Evolutionary conservation across 2,888 invertebrate genomes (phyloP).

Genomic region (Chouioia cunea): DNA sequence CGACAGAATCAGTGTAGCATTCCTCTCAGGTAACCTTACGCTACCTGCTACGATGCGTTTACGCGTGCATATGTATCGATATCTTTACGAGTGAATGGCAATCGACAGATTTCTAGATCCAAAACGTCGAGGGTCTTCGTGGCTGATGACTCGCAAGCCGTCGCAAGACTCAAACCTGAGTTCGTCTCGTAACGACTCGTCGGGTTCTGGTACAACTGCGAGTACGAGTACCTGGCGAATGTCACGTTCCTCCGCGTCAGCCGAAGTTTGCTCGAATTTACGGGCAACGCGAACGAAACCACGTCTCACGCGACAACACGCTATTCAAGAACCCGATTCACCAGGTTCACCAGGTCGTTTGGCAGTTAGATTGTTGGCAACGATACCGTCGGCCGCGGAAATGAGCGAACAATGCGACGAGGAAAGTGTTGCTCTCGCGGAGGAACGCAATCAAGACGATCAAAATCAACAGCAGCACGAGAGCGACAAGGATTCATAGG

Average conservation of each 20-base stretch:
- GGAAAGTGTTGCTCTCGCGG: conserved; percentile 45
- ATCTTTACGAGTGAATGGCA: too few relatives aligned
- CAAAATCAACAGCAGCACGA: conserved; percentile 7
- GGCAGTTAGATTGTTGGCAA: conserved; percentile 76
- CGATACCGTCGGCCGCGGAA: conserved; percentile 82
- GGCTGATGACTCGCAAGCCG: conserved; percentile 91
- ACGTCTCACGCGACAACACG: conserved; percentile 83
- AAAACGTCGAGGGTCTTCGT: conserved; percentile 85
- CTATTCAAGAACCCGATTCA: conserved; percentile 83
- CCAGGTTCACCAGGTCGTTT: conserved; percentile 72
- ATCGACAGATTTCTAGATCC: conserved; percentile 43
- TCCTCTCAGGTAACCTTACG: conserved; percentile 69
- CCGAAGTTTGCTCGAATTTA: conserved; percentile 67
- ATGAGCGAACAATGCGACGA: conserved; percentile 79
- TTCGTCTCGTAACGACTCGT: conserved; percentile 91
- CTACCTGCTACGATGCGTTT: too few relatives aligned
- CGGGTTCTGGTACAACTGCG: conserved; percentile 89
- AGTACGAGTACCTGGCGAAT: conserved; percentile 92
- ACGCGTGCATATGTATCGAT: too few relatives aligned
- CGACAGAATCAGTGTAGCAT: conserved; percentile 82
- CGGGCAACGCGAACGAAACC: conserved; percentile 73
- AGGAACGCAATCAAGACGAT: conserved; percentile 19
- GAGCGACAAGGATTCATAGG: conserved; percentile 29
- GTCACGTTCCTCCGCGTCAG: conserved; percentile 84
- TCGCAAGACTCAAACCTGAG: conserved; percentile 93